Conservation (phyloP, 1,140 invertebrate genomes). For the Aplysia californica region DNA sequence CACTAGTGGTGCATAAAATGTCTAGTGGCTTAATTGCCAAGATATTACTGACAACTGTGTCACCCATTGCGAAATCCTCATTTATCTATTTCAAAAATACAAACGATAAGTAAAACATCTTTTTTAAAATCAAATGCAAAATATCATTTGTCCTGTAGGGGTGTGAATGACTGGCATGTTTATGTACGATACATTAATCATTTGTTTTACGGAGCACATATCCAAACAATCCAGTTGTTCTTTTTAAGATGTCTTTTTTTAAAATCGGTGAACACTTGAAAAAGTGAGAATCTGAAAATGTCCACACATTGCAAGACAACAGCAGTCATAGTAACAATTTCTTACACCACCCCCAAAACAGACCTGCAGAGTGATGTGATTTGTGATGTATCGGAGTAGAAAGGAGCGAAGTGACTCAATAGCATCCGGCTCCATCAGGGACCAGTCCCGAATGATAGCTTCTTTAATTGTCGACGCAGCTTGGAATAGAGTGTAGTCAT, state of each 20-base stretch:
- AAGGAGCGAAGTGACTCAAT: slow-evolving; percentile 81
- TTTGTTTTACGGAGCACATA: no score
- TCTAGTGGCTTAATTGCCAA: no score
- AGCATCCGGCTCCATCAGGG: slow-evolving; percentile 75
- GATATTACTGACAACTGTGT: no score
- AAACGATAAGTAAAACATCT: no score
- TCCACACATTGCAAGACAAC: neutral
- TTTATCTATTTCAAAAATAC: no score
- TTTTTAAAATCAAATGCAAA: no score
- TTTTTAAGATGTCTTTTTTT: neutral
- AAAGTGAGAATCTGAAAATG: no score
- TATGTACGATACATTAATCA: no score
- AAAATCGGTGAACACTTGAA: neutral
- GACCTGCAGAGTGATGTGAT: slow-evolving; percentile 69
- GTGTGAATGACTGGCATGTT: no score
- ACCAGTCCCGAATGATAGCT: slow-evolving; percentile 86
- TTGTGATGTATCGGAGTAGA: slow-evolving; percentile 82
- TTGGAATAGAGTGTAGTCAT: slow-evolving; percentile 89
- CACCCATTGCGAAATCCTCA: no score
- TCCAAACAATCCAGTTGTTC: neutral
- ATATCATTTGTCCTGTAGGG: no score
- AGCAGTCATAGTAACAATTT: neutral
- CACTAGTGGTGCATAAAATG: no score
- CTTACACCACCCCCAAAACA: neutral
- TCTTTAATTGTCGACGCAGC: slow-evolving; percentile 85